Conservation (phyloP, 2,888 invertebrate genomes). For the Hemistola chrysoprasaria region DNA sequence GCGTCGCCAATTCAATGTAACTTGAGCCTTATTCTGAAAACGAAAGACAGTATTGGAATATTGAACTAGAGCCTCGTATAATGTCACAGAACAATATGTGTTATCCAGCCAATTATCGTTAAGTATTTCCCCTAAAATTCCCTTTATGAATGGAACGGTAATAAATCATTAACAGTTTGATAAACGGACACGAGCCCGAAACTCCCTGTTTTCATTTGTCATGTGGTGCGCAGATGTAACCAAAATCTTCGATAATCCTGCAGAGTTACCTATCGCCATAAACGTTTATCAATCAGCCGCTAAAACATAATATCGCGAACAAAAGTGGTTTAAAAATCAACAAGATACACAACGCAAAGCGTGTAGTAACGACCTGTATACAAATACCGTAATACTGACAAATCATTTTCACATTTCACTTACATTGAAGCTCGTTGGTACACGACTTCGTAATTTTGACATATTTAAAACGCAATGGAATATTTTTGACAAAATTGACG, state of each 20-base stretch:
- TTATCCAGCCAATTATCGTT: constrained; percentile 21
- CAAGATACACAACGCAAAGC: constrained; percentile 64
- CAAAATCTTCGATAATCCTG: constrained; percentile 36
- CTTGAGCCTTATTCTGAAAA: too few species aligned
- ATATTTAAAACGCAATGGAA: constrained; percentile 43
- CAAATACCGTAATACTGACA: constrained; percentile 50
- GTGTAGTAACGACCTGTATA: constrained; percentile 63
- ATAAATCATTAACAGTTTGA: constrained; percentile 29
- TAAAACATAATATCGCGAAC: constrained; percentile 54
- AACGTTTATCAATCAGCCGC: constrained; percentile 35
- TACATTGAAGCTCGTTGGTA: constrained; percentile 39
- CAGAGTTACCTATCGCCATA: constrained; percentile 29
- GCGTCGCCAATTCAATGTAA: too few species aligned
- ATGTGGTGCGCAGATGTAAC: constrained; percentile 34
- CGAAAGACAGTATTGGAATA: too few species aligned
- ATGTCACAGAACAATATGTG: too few species aligned
- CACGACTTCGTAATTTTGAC: constrained; percentile 6
- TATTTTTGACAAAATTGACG: constrained; percentile 33
- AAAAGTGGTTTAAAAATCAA: constrained; percentile 73
- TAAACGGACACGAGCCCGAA: constrained; percentile 24
- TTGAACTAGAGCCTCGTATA: too few species aligned
- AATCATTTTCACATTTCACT: constrained; percentile 27
- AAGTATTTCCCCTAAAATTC: constrained; percentile 20
- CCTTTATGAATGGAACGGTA: constrained; percentile 29
- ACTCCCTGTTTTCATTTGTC: constrained; percentile 24